Evolutionary conservation across 2,888 invertebrate species (phyloP).

Genomic region (Brenthis hecate): DNA sequence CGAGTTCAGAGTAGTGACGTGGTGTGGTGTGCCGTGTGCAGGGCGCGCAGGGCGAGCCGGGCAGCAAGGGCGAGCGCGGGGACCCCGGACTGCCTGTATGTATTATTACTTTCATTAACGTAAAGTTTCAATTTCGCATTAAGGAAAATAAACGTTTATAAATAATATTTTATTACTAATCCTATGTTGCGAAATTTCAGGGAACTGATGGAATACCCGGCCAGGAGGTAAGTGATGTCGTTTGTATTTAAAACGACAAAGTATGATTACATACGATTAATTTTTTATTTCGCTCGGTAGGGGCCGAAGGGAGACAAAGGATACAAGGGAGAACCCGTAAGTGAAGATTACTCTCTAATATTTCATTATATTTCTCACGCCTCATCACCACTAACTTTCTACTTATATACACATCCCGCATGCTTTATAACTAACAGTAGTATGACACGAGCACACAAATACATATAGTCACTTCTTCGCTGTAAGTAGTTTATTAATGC

Average conservation of each 20-base stretch:
- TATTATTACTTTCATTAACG: conserved; percentile 44
- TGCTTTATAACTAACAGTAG: conserved; percentile 34
- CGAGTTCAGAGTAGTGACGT: not conserved
- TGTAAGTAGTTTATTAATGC: not conserved
- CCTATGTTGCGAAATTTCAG: conserved; percentile 78
- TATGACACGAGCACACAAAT: conserved; percentile 20
- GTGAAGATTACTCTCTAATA: conserved; percentile 57
- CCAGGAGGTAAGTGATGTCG: conserved; percentile 86
- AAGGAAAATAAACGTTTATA: not conserved
- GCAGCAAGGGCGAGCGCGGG: conserved; percentile 95
- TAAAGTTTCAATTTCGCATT: not conserved
- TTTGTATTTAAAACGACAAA: conserved; percentile 30
- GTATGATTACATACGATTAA: conserved; percentile 27
- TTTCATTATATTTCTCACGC: not conserved
- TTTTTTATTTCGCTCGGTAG: conserved; percentile 77
- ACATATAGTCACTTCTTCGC: not conserved
- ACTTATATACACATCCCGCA: conserved; percentile 35
- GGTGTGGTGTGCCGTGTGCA: conserved; percentile 84
- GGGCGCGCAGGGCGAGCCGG: conserved; percentile 96
- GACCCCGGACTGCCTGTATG: conserved; percentile 96
- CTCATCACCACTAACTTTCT: conserved; percentile 40
- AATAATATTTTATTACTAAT: conserved; percentile 11
- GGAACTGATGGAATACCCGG: conserved; percentile 97
- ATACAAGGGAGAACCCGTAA: conserved; percentile 91
- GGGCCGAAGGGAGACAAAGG: conserved; percentile 96